These are phyloP conservation scores for Allygus modestus DNA, from an alignment of 2,888 invertebrate species.

Conservation along the genomic window DNA sequence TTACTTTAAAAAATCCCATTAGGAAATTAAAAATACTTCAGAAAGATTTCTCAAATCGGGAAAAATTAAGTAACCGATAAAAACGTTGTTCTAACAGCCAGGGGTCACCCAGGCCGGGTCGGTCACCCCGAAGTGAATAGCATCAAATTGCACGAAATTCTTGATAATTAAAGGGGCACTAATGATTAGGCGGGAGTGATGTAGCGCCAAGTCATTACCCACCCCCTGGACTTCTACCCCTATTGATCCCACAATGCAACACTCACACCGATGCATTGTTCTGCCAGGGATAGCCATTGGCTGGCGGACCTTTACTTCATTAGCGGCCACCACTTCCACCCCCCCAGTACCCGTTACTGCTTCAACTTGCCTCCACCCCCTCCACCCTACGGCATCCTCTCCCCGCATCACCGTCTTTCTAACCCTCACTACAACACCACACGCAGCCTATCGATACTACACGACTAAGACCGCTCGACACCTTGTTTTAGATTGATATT, in stretches of 20 bases:
- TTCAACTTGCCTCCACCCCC: background rate
- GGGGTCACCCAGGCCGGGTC: background rate
- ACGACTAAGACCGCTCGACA: too few relatives aligned
- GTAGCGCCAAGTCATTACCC: conserved; percentile 62
- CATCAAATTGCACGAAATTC: conserved; percentile 61
- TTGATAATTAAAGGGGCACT: conserved; percentile 61
- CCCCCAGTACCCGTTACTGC: too few relatives aligned
- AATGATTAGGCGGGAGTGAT: conserved; percentile 63
- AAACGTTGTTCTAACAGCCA: background rate
- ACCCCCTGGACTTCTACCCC: conserved; percentile 60
- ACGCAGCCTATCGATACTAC: conserved; percentile 15
- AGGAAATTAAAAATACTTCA: too few relatives aligned
- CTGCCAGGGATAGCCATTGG: conserved; percentile 62
- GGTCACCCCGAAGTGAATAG: conserved; percentile 40
- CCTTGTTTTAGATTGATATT: too few relatives aligned
- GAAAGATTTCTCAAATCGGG: too few relatives aligned
- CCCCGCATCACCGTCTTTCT: conserved; percentile 26
- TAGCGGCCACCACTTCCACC: conserved; percentile 57
- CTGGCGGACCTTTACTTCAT: conserved; percentile 67
- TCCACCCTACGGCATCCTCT: background rate
- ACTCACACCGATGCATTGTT: conserved; percentile 63
- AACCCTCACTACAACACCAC: background rate
- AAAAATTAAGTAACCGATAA: too few relatives aligned
- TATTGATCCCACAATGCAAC: conserved; percentile 62
- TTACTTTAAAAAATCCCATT: too few relatives aligned